Conservation (phyloP, 2,797 vertebrate genomes). For the Scolopax bukidnonensis region DNA sequence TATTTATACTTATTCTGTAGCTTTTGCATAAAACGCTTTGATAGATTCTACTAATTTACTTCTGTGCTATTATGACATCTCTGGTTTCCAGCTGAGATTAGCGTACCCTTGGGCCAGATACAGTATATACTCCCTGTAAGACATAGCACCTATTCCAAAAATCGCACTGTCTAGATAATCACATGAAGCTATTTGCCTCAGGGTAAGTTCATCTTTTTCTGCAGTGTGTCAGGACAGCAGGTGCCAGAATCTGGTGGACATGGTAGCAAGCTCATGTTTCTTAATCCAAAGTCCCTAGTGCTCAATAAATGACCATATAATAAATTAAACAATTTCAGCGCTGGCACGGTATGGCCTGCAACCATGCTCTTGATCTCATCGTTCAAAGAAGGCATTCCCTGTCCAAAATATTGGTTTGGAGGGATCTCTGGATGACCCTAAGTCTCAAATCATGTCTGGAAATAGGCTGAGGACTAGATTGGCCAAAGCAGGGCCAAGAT, state of each 20-base stretch:
- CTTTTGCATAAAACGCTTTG: background rate
- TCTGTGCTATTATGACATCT: background rate
- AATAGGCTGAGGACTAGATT: background rate
- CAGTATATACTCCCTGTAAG: background rate
- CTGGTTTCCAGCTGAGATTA: background rate
- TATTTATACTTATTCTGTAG: background rate
- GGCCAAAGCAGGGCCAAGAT: background rate
- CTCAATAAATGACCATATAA: background rate
- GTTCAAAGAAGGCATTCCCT: background rate
- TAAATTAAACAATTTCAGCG: background rate
- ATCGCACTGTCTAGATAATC: background rate
- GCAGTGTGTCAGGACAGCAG: background rate
- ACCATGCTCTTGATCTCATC: background rate
- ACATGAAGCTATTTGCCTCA: background rate
- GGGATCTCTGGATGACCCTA: background rate
- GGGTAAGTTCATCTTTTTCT: background rate
- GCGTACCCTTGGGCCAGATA: background rate
- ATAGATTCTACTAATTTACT: background rate
- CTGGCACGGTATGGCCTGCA: background rate
- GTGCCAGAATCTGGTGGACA: background rate
- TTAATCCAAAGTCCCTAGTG: background rate
- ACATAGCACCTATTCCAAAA: background rate
- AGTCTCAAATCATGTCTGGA: background rate
- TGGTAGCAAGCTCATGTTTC: rapidly evolving
- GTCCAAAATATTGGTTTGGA: background rate